phyloP scores from a whole-genome alignment of 2,797 vertebrate genomes.

The Trachops cirrhosus region DNA sequence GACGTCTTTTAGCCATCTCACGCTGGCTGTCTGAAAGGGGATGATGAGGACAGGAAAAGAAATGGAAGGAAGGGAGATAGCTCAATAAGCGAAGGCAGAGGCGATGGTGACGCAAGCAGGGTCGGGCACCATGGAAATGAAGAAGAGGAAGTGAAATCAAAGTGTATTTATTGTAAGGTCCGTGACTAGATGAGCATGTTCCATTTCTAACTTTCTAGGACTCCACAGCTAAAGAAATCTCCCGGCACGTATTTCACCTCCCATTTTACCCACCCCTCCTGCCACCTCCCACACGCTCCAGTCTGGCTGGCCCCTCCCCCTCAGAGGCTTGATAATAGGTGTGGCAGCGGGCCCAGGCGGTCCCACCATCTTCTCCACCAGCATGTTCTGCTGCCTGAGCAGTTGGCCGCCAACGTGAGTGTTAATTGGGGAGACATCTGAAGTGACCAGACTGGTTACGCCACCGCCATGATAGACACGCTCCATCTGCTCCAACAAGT shows the following conservation, averaged over 20 bases:
- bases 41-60: neutral
- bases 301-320: slow-evolving; percentile 64
- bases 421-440: slow-evolving; percentile 80
- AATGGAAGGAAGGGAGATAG: neutral
- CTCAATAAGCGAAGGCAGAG: neutral
- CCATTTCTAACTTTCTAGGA: slow-evolving; percentile 73
- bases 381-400: slow-evolving; percentile 69
- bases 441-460: slow-evolving; percentile 76
- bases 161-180: neutral
- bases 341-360: slow-evolving; percentile 72
- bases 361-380: slow-evolving; percentile 68
- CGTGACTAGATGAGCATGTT: slow-evolving; percentile 47
- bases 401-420: slow-evolving; percentile 75
- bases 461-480: slow-evolving; percentile 72
- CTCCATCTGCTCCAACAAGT: slow-evolving; percentile 72
- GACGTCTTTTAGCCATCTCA: neutral
- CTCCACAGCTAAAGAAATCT: slow-evolving; percentile 68
- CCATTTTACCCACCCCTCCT: slow-evolving; percentile 50
- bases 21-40: neutral
- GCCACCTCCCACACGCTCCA: slow-evolving; percentile 46
- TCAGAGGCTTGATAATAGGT: slow-evolving; percentile 67
- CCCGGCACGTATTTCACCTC: slow-evolving; percentile 43
- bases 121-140: neutral
- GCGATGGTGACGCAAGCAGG: neutral
- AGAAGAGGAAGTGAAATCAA: neutral